These are phyloP conservation scores for Caenorhabditis afra DNA, from an alignment of 2,888 invertebrate species.

Conservation along the genomic window DNA sequence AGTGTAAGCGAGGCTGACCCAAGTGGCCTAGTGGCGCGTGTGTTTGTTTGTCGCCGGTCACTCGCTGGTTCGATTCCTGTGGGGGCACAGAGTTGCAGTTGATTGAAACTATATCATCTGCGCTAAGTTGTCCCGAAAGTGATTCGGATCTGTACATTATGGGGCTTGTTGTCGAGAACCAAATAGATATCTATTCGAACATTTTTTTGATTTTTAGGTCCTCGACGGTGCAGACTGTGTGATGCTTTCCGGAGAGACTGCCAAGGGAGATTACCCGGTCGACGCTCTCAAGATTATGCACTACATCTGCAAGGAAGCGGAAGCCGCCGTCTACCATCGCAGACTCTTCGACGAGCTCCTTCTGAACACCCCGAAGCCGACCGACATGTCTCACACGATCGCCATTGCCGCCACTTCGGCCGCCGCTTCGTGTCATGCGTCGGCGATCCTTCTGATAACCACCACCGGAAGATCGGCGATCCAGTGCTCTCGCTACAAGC, in stretches of 20 bases:
- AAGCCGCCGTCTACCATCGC: constrained; percentile 94
- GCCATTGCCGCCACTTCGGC: constrained; percentile 96
- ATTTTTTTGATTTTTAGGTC: constrained; percentile 83
- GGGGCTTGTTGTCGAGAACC: constrained; percentile 7
- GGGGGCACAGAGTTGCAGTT: constrained; percentile 70
- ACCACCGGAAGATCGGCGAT: constrained; percentile 88
- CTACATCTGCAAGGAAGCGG: constrained; percentile 87
- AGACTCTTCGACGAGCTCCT: constrained; percentile 90
- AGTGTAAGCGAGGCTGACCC: constrained; percentile 82
- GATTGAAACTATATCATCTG: constrained; percentile 60
- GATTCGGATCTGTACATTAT: constrained; percentile 22
- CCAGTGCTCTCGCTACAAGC: constrained; percentile 93
- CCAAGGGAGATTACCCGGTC: constrained; percentile 95
- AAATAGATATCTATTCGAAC: constrained; percentile 34
- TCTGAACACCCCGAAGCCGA: constrained; percentile 82
- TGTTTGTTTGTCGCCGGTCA: background rate
- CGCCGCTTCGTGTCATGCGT: constrained; percentile 90
- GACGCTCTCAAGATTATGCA: constrained; percentile 87
- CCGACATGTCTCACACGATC: constrained; percentile 92
- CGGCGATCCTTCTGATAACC: constrained; percentile 92
- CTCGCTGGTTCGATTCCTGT: constrained; percentile 30
- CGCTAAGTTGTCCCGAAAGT: constrained; percentile 70
- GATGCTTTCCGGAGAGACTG: constrained; percentile 98
- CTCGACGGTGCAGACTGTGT: constrained; percentile 98
- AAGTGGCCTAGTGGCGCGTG: constrained; percentile 25